Percentiles rank a stretch among this genome's conserved stretches.
phyloP scores from a whole-genome alignment of 2,888 invertebrate species.

The Perithous albicinctus region DNA sequence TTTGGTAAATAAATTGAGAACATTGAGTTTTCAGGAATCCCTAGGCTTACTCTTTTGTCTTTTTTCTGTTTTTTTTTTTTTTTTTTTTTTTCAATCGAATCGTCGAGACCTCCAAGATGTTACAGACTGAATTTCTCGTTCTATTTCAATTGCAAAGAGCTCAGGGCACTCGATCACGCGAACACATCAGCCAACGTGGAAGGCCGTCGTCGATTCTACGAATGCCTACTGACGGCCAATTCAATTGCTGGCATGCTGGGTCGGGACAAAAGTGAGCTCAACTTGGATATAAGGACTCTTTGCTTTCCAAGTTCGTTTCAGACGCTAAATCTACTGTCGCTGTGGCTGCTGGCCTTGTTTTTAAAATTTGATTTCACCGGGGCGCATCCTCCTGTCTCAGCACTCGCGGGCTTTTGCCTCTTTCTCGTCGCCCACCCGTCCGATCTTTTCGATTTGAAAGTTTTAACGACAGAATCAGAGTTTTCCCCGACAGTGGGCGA shows the following conservation, averaged over 20 bases:
- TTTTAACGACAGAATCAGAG: slow-evolving; percentile 70
- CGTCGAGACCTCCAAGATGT: not conserved
- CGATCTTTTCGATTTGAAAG: slow-evolving; percentile 74
- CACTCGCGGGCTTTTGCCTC: not conserved
- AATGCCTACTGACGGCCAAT: slow-evolving; percentile 59
- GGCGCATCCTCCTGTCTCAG: slow-evolving; percentile 37
- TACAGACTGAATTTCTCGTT: slow-evolving; percentile 14
- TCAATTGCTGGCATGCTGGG: slow-evolving; percentile 58
- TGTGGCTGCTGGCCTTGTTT: slow-evolving; percentile 64
- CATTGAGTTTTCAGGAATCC: slow-evolving; percentile 68
- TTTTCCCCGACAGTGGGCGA: slow-evolving; percentile 49
- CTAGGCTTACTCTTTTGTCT: slow-evolving; percentile 20
- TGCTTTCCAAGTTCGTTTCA: slow-evolving; percentile 46
- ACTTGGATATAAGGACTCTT: slow-evolving; percentile 22
- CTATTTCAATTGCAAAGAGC: slow-evolving; percentile 16
- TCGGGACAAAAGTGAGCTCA: slow-evolving; percentile 20
- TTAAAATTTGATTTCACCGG: slow-evolving; percentile 71
- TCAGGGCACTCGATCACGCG: not conserved
- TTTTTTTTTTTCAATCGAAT: not conserved
- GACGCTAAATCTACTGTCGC: slow-evolving; percentile 28
- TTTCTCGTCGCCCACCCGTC: slow-evolving; percentile 22
- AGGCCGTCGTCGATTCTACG: slow-evolving; percentile 17
- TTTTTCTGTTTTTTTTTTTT: no score
- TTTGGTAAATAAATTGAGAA: slow-evolving; percentile 76
- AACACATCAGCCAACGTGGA: not conserved